A percentile compares a stretch with the other conserved stretches of the same genome.
Evolutionary conservation across 1,140 invertebrate species (phyloP).

Genomic region (Drosophila nigrodunni): DNA sequence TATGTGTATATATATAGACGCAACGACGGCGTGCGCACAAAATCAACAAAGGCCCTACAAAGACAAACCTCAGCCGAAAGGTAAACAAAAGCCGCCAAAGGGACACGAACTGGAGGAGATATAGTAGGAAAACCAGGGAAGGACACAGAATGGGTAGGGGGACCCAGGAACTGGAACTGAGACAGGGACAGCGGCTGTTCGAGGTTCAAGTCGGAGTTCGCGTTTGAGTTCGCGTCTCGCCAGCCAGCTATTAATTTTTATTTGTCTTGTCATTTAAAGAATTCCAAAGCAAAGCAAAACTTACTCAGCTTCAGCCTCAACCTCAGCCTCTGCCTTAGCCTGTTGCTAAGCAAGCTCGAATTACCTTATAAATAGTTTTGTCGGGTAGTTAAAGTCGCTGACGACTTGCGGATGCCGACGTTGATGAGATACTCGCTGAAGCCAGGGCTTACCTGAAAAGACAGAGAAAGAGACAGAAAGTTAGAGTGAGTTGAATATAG

Average conservation of each 20-base stretch:
- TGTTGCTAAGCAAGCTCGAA: constrained; percentile 69
- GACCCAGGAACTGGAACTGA: not conserved
- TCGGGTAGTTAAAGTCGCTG: constrained; percentile 57
- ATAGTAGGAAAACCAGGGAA: too few species aligned
- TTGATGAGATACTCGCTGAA: constrained; percentile 23
- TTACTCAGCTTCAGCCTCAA: not conserved
- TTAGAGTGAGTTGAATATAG: constrained; percentile 7
- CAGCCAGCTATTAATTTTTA: constrained; percentile 74
- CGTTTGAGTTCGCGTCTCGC: constrained; percentile 20
- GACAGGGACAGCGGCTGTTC: not conserved
- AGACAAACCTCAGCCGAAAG: constrained; percentile 62
- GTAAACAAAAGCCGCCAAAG: constrained; percentile 76
- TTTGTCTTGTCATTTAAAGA: constrained; percentile 76
- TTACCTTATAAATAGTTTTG: constrained; percentile 77
- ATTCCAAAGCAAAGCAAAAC: constrained; percentile 37
- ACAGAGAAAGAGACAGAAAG: constrained; percentile 14
- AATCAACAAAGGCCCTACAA: constrained; percentile 67
- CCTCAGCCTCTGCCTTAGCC: constrained; percentile 7
- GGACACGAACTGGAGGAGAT: constrained; percentile 26
- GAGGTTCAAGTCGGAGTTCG: not conserved
- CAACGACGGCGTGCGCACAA: constrained; percentile 59
- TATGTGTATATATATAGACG: constrained; percentile 29
- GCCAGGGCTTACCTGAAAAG: constrained; percentile 48
- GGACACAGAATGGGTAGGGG: too few species aligned
- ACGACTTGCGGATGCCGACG: constrained; percentile 40